Base-by-base conservation (phyloP, 2,888 invertebrate species). In the Sialis fuliginosa region DNA sequence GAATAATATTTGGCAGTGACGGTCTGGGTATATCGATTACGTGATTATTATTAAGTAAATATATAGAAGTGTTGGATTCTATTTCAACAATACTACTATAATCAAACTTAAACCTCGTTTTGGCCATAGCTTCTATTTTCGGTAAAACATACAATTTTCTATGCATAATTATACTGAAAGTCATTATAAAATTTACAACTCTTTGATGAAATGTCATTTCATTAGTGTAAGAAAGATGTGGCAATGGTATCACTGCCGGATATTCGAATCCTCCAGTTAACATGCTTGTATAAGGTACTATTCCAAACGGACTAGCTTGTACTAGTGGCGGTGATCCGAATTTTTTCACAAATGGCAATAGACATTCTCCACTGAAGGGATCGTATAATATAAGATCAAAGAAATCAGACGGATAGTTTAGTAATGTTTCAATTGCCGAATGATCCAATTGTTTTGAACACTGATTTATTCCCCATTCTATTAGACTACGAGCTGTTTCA, bases 1-100 rank as follows among this genome's bases (percentile, higher is more conserved):
- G 57, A 34, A 63, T 61, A 42, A 63, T 57, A 51, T 63, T 62
- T 6, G 63, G 62, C 6, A 61, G 53, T 10, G 61, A 46, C 0
- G 59, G 52, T 51, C 57, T 56, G 1, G 61, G 55, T 48, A 55
- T 56, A 52, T 58, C 55, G 9, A 62, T 50, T 6, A 56, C 48
- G 5, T 57, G 55, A 53, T 60, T 55, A 32, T 54, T 53, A 52
- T 63, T 63, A 1, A 56, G 49, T 32, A 65, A 50, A 5, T 60
- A 46, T 32, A 63, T 45, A n/a, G 56, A 54, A 12, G 61, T 54
- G 35, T 53, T 53, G 31, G 53, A 52, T 45, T 54, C 53, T 9
- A 58, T 45, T 22, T 54, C 50, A 6, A 33, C 41, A 6, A 51
- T 9, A 22, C 30, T 12, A 22, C 12, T 49, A 5, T 39, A 31